Base-by-base conservation (phyloP, 2,797 vertebrate genomes). In the Chelidonichthys spinosus region DNA sequence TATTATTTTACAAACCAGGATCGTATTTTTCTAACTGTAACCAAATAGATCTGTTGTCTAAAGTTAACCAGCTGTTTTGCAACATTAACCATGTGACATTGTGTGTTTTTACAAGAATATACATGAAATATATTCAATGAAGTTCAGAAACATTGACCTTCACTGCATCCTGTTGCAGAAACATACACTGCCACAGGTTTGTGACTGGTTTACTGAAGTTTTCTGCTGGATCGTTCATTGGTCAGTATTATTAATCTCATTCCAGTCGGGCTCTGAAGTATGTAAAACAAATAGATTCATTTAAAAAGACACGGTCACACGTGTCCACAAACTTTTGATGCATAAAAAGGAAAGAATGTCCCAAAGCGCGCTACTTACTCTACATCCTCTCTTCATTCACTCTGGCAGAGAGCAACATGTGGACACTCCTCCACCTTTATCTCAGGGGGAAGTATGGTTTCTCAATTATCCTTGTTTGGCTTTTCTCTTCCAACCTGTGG, bases 401-500 rank as follows among this genome's bases (percentile, higher is more conserved):
- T 84, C 69, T 72, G 69, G 54, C 40, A 72, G 79, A 83, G 61
- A 92, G 84, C 84, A 85, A 71, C 81, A 84, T 63, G 77, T 83
- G 90, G 87, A 89, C 85, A 64, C 87, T 90, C 79, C 74, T 88
- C 72, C 39, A 86, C 84, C 74, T 89, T 84, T 69, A 79, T 84
- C 87, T 83, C 87, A 1, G 54, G 85, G 79, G 65, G 70, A 50
- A n/a, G 67, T 70, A 79, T 82, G 88, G 78, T 87, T 90, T 91
- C 81, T 90, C 91, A 90, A 88, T 92, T 91, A 90, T 90, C 80
- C 81, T 47, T 61, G 83, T 86, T 88, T 85, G 83, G 85, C 79
- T 72, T 86, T 72, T 86, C 87, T 82, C 87, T 80, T 85, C 85
- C 86, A 81, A 90, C 89, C 92, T 93, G 93, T 90, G 94, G 92